These are phyloP conservation scores for Theretra japonica DNA, from an alignment of 2,888 invertebrate genomes.

Conservation along the genomic window DNA sequence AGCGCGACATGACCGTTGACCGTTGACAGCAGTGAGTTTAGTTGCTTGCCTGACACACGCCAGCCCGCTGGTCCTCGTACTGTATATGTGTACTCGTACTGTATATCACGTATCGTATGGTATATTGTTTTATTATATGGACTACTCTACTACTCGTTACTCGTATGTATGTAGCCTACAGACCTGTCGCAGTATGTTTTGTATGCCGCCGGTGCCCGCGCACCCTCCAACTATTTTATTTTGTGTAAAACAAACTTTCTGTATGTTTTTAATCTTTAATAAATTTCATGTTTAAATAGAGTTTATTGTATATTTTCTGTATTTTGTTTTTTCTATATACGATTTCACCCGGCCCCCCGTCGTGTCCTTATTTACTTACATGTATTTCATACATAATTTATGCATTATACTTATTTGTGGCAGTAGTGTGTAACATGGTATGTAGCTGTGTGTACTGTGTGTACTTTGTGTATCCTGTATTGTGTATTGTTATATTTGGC, in stretches of 20 bases:
- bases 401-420: slow-evolving; percentile 76
- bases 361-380: slow-evolving; percentile 77
- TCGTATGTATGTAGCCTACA: slow-evolving; percentile 67
- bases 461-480: slow-evolving; percentile 60
- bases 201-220: slow-evolving; percentile 58
- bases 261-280: slow-evolving; percentile 84
- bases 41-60: slow-evolving; percentile 71
- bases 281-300: slow-evolving; percentile 85
- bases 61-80: slow-evolving; percentile 53
- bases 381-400: slow-evolving; percentile 67
- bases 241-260: slow-evolving; percentile 82
- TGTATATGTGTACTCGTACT: slow-evolving; percentile 76
- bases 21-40: slow-evolving; percentile 65
- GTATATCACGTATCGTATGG: slow-evolving; percentile 70
- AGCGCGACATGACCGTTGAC: slow-evolving; percentile 77
- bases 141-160: slow-evolving; percentile 52
- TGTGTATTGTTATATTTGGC: slow-evolving; percentile 67
- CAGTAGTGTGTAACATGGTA: slow-evolving; percentile 55
- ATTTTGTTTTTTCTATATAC: slow-evolving; percentile 79
- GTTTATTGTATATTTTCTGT: slow-evolving; percentile 83
- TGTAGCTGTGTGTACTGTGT: slow-evolving; percentile 43
- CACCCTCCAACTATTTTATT: slow-evolving; percentile 82
- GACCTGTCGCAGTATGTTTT: slow-evolving; percentile 59
- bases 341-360: slow-evolving; percentile 63
- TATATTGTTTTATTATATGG: slow-evolving; percentile 83